These are phyloP conservation scores for Alaudala cheleensis DNA, from an alignment of 2,113 vertebrate species.

Conservation along the genomic window DNA sequence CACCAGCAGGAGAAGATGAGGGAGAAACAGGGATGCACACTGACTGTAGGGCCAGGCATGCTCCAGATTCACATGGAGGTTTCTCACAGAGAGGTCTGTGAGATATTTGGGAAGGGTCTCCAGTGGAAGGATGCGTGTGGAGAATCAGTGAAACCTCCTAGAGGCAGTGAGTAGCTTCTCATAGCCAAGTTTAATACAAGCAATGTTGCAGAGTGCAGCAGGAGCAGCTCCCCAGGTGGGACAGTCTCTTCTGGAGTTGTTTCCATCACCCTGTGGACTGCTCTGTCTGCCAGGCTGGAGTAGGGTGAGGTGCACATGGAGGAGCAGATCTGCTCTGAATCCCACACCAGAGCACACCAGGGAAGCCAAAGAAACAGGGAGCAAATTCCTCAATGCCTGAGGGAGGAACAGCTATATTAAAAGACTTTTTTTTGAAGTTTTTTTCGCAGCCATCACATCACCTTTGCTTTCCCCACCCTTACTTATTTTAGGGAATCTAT, in stretches of 20 bases:
- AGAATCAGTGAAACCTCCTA: not conserved
- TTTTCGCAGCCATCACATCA: not conserved
- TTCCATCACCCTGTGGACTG: not conserved
- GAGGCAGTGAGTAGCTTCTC: not conserved
- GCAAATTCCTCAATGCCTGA: not conserved
- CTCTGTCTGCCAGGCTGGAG: not conserved
- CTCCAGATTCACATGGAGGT: not conserved
- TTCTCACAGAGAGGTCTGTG: not conserved
- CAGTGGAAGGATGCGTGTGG: rapidly evolving
- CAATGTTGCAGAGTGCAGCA: not conserved
- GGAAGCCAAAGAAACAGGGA: not conserved
- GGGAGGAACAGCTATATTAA: not conserved
- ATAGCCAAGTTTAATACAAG: not conserved
- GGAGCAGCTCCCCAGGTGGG: not conserved
- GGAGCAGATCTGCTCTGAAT: not conserved
- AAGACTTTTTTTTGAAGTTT: not conserved
- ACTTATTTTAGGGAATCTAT: not conserved
- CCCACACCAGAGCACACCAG: rapidly evolving
- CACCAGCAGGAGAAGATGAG: not conserved
- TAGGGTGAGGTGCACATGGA: not conserved
- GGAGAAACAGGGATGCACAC: not conserved
- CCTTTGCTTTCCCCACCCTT: not conserved
- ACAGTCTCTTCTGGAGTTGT: not conserved
- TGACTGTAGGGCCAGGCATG: rapidly evolving
- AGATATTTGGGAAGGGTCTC: not conserved